Percentiles rank a stretch among this genome's conserved stretches.
Evolutionary conservation across 2,888 invertebrate species (phyloP).

Genomic region (Hypomecis punctinalis): DNA sequence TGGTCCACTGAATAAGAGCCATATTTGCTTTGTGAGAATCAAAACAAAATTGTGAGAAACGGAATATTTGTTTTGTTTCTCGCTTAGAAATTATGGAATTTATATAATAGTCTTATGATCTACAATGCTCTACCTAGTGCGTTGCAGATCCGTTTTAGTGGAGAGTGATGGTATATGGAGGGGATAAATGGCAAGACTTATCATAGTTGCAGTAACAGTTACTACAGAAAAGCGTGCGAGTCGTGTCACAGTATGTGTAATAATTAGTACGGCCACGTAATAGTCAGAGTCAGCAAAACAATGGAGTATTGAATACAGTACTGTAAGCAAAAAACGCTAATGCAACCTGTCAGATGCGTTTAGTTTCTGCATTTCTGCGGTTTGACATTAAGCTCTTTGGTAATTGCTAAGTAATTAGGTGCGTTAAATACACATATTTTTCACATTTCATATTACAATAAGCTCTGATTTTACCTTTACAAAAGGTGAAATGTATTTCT

Average conservation of each 20-base stretch:
- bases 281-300: slow-evolving; percentile 7
- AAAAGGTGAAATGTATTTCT: too few relatives aligned
- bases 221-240: background rate
- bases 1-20: too few relatives aligned
- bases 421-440: background rate
- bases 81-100: too few relatives aligned
- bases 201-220: background rate
- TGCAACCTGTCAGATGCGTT: slow-evolving; percentile 11
- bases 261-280: slow-evolving; percentile 1
- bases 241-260: background rate
- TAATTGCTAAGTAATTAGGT: background rate
- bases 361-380: background rate
- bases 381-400: slow-evolving; percentile 5
- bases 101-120: too few relatives aligned
- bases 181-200: background rate
- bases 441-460: too few relatives aligned
- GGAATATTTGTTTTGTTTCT: too few relatives aligned
- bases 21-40: too few relatives aligned
- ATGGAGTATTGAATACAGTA: slow-evolving; percentile 3
- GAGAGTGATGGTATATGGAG: too few relatives aligned
- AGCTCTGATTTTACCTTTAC: too few relatives aligned
- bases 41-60: too few relatives aligned
- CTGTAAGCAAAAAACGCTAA: slow-evolving; percentile 1
- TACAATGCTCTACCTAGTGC: too few relatives aligned
- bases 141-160: too few relatives aligned